These are phyloP conservation scores for Podilymbus podiceps DNA, from an alignment of 2,113 vertebrate genomes.

Conservation along the genomic window DNA sequence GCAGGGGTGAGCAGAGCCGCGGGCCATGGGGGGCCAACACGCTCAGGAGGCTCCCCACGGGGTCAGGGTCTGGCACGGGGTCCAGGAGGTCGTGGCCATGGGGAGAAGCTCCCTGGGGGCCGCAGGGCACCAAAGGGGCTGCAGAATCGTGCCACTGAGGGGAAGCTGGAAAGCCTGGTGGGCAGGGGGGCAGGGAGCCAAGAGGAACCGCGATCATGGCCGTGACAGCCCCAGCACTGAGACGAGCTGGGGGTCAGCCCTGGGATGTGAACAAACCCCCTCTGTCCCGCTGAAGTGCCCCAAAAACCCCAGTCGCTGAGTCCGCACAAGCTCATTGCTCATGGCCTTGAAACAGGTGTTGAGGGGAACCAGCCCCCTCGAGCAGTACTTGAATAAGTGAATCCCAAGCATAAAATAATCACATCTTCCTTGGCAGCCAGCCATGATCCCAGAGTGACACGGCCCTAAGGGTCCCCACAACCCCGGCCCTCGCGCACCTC, in stretches of 20 bases:
- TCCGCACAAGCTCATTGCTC: fast-evolving
- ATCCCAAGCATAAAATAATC: not conserved
- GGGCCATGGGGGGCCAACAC: fast-evolving
- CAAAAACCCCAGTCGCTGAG: fast-evolving
- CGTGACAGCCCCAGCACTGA: fast-evolving
- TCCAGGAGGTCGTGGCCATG: fast-evolving
- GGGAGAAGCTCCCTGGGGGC: not conserved
- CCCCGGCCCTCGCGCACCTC: constrained; percentile 56
- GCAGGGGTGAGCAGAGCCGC: fast-evolving
- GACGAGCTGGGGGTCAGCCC: not conserved
- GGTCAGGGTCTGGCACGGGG: not conserved
- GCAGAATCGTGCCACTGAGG: fast-evolving
- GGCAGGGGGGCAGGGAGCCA: fast-evolving
- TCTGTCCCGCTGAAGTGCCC: not conserved
- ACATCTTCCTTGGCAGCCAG: not conserved
- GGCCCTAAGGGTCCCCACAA: not conserved
- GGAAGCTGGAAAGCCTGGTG: not conserved
- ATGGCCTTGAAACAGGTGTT: not conserved
- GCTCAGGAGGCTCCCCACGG: fast-evolving
- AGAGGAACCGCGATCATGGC: fast-evolving
- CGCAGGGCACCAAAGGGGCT: fast-evolving
- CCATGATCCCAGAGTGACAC: fast-evolving
- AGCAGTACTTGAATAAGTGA: not conserved
- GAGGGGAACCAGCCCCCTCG: fast-evolving
- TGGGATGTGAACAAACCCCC: fast-evolving